Evolutionary conservation across 2,797 vertebrate genomes (phyloP).

Genomic region (Gobio occitaniae): DNA sequence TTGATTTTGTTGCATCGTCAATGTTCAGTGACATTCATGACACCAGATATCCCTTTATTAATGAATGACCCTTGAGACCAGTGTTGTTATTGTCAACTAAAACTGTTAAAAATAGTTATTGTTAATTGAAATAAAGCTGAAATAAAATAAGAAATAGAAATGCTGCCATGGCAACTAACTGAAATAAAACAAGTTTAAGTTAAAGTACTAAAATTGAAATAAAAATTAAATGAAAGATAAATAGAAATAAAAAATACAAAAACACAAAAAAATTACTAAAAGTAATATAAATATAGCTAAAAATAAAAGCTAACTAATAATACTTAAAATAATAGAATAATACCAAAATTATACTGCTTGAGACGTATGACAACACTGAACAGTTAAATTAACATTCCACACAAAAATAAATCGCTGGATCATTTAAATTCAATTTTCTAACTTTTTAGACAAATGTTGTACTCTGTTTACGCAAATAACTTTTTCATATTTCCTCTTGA

Average conservation of each 20-base stretch:
- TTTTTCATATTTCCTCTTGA: not conserved
- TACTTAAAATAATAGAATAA: not conserved
- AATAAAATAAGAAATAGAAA: not conserved
- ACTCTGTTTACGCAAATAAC: not conserved
- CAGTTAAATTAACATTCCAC: conserved; percentile 1
- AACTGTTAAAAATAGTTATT: not conserved
- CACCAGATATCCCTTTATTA: not conserved
- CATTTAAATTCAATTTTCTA: not conserved
- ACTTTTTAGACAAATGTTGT: not conserved
- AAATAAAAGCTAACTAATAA: not conserved
- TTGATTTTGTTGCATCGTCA: not conserved
- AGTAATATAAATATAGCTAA: not conserved
- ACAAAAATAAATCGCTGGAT: not conserved
- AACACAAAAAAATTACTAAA: not conserved
- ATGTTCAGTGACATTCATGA: not conserved
- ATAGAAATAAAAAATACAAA: not conserved
- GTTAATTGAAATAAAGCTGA: not conserved
- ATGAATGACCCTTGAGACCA: not conserved
- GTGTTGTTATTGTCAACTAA: not conserved
- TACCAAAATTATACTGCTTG: not conserved
- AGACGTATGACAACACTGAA: not conserved
- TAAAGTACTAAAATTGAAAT: too few species aligned
- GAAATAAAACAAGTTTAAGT: not conserved
- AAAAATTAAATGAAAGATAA: not conserved
- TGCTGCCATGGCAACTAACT: not conserved